Evolutionary conservation across 2,113 vertebrate species (phyloP), one percentile per base, ranked within the genome.

Genomic region (Rhineura floridana): DNA sequence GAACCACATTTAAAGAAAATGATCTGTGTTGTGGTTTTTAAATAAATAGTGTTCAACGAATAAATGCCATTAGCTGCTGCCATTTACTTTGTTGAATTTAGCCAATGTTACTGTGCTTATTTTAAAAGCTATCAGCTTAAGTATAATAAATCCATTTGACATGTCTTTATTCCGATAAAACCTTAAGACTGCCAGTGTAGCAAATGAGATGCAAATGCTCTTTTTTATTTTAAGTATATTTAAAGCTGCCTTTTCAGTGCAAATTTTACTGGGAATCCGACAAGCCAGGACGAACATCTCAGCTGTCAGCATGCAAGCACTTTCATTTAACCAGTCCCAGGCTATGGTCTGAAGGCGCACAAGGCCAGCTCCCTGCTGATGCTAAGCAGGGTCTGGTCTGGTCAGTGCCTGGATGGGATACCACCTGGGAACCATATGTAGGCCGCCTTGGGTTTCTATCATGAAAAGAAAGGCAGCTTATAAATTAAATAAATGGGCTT

Each of bases 141-240:
- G 97, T 97, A 96, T 98, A 86, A 98, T 98, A 98, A 99, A 98
- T 98, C 98, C 98, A 98, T 98, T 98, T 98, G 98, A 98, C 97
- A 97, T 98, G 97, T 98, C 98, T 99, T 98, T 98, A 98, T 98
- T 98, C 98, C 97, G 97, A 98, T 98, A 98, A 98, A 98, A 98
- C 97, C 98, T 98, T 98, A 98, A 98, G 98, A 97, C 98, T 97
- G 97, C 97, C 96, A 98, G 98, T 97, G 98, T 98, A 97, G 98
- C 98, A 98, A 98, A 99, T 99, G 95, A 97, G 97, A 99, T 99
- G 98, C 98, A 98, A 98, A 99, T 98, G 97, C 98, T 98, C 97
- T 78, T 98, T 98, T 98, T 98, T 98, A 98, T 98, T 98, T 98
- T 97, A 97, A 95, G 96, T 97, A 97, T 97, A 98, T 98, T 97